Evolutionary conservation across 2,888 invertebrate genomes (phyloP).

Genomic region (Athalia cordata): DNA sequence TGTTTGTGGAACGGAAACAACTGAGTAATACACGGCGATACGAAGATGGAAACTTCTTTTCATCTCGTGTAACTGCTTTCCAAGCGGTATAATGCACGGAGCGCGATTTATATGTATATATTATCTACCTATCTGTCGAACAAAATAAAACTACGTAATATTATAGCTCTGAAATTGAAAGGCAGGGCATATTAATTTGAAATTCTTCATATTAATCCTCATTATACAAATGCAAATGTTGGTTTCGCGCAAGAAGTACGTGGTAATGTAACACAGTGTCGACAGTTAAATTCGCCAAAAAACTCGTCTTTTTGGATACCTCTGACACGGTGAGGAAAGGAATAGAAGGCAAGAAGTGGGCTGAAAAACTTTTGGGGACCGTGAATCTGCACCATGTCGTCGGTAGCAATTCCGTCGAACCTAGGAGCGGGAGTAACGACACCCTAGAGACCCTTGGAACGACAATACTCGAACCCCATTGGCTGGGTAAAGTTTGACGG

Average conservation of each 20-base stretch:
- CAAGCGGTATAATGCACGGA: not conserved
- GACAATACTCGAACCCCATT: conserved; percentile 28
- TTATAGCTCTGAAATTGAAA: too few species aligned
- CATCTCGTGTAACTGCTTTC: not conserved
- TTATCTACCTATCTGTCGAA: too few species aligned
- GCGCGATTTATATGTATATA: not conserved
- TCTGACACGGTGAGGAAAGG: not conserved
- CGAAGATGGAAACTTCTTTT: not conserved
- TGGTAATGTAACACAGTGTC: too few species aligned
- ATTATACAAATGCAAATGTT: too few species aligned
- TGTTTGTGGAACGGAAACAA: conserved; percentile 11
- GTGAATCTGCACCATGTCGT: conserved; percentile 17
- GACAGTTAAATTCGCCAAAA: too few species aligned
- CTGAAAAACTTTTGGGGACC: not conserved
- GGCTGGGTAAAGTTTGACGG: conserved; percentile 40
- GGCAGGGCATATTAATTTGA: too few species aligned
- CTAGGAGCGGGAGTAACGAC: conserved; percentile 17
- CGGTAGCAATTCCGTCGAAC: conserved; percentile 30
- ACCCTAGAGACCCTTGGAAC: conserved; percentile 33
- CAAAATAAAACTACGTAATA: too few species aligned
- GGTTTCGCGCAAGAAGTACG: too few species aligned
- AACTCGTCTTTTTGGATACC: too few species aligned
- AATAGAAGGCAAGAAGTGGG: not conserved
- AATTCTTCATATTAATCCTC: too few species aligned
- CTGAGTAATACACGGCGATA: not conserved